Percentiles rank a stretch among this genome's conserved stretches.
Conservation (phyloP, 2,113 vertebrate species). For the Micromys minutus region DNA sequence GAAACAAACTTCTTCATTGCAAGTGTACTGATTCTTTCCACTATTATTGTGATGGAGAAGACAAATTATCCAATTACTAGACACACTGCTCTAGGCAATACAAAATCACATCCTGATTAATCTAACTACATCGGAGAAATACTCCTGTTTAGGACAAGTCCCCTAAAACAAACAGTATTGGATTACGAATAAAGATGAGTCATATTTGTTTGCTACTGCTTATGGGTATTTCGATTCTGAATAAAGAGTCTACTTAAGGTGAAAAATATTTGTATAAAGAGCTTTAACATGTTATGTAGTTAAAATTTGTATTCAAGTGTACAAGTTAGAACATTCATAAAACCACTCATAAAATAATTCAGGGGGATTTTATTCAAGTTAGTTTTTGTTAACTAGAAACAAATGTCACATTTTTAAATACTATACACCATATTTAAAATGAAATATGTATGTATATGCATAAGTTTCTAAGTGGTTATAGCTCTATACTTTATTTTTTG, state of each 20-base stretch:
- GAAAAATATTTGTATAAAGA: constrained; percentile 39
- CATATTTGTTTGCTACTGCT: constrained; percentile 63
- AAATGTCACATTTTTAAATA: not conserved
- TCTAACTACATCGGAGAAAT: constrained; percentile 72
- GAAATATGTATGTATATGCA: not conserved
- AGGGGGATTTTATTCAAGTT: not conserved
- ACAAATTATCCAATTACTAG: constrained; percentile 85
- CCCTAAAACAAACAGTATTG: constrained; percentile 74
- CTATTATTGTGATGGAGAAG: constrained; percentile 81
- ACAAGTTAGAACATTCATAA: constrained; percentile 37
- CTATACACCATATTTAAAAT: not conserved
- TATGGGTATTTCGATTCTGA: constrained; percentile 48
- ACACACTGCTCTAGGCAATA: constrained; percentile 78
- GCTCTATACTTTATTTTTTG: not conserved
- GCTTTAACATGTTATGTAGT: not conserved
- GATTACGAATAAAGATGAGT: constrained; percentile 64
- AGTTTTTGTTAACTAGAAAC: constrained; percentile 15
- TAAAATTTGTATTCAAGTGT: constrained; percentile 20
- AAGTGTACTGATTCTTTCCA: constrained; percentile 78
- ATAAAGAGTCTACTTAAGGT: constrained; percentile 44
- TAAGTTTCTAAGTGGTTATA: not conserved
- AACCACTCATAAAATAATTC: not conserved
- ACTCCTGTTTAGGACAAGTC: constrained; percentile 61
- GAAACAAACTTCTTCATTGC: constrained; percentile 73
- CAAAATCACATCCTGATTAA: constrained; percentile 83